A percentile compares a stretch with the other conserved stretches of the same genome.
phyloP scores from a whole-genome alignment of 2,888 invertebrate species.

The Apamea epomidion region DNA sequence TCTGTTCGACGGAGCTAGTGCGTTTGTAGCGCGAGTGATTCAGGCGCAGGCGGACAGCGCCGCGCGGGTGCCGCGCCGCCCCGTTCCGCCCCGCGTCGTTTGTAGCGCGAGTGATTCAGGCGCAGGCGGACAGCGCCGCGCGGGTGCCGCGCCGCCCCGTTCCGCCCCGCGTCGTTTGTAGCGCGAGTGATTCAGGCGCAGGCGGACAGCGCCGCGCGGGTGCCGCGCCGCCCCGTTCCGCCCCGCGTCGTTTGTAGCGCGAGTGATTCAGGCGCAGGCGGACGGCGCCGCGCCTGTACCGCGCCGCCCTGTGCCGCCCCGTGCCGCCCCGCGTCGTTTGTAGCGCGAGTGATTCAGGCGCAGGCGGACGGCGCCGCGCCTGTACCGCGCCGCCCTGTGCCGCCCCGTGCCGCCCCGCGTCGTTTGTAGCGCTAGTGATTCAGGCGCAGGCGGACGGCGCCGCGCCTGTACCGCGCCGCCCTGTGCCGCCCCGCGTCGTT shows the following conservation, averaged over 20 bases:
- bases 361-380: background rate
- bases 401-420: too few relatives aligned
- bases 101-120: too few relatives aligned
- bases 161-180: background rate
- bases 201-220: background rate
- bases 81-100: too few relatives aligned
- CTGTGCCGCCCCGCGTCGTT: background rate
- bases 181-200: background rate
- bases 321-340: background rate
- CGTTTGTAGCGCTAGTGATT: too few relatives aligned
- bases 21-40: slow-evolving; percentile 10
- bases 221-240: background rate
- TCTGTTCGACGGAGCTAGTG: slow-evolving; percentile 15
- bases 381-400: background rate
- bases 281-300: too few relatives aligned
- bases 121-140: too few relatives aligned
- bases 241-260: too few relatives aligned
- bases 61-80: background rate
- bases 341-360: background rate
- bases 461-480: background rate
- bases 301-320: background rate
- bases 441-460: too few relatives aligned
- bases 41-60: background rate
- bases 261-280: too few relatives aligned
- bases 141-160: background rate